Evolutionary conservation across 2,797 vertebrate species (phyloP), one percentile per base, ranked within the genome.

Genomic region (Spea hammondii): DNA sequence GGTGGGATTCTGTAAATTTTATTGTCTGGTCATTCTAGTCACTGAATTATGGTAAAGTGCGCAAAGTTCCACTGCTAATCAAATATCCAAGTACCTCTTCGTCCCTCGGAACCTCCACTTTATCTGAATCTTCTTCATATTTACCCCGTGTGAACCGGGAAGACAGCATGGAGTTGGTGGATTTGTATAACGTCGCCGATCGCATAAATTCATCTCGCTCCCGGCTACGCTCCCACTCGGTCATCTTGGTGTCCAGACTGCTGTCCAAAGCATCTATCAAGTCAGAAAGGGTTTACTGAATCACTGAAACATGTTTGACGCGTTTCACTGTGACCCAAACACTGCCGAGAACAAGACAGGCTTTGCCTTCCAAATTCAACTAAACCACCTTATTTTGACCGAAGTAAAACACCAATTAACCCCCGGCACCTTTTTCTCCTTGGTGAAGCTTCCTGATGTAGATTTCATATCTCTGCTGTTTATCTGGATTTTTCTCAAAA

Each of bases 121-220:
- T 88, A 65, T 95, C 92, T 0, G 89, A 86, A 6, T 95, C 92
- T 0, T 97, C 96, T 7, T 93, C 88, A 0, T 90, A 80, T 45
- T 91, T 93, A 69, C 86, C 94, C 0, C 92, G 86, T 1, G 95
- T 98, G 88, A 99, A 99, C 46, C 97, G 91, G 11, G 94, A 93
- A 0, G 95, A 89, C 3, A 99, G 89, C 0, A 88, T 83, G 0
- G 95, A 93, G 14, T 83, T 92, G 50, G 91, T 90, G 5, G 96
- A 88, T 3, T 89, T 88, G 46, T 96, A 99, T 6, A 99, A 87
- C 86, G 91, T 57, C 0, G 96, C 96, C 0, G 97, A 93, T 0
- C 94, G 91, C 2, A 93, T 79, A 62, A 99, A 99, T 87, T 99
- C 96, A 0, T 98, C 96, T 62, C 88, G 89, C 70, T 99, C 97